phyloP scores from a whole-genome alignment of 2,888 invertebrate genomes.

The Mongoloraphidia duomilia region DNA sequence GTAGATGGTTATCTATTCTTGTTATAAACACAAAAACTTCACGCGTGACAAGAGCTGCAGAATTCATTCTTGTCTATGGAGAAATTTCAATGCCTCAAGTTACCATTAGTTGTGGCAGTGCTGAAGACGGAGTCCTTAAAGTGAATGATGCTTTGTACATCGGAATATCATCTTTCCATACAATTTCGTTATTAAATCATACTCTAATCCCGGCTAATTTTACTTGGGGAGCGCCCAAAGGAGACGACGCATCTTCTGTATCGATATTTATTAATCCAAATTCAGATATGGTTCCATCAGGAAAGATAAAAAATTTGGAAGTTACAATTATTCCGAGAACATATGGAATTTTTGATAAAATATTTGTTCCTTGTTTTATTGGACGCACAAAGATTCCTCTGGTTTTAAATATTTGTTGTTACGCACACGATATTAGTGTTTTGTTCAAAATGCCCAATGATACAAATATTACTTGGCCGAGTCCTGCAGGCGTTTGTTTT shows the following conservation, averaged over 20 bases:
- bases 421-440: background rate
- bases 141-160: background rate
- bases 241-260: background rate
- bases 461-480: too few species aligned
- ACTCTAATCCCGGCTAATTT: background rate
- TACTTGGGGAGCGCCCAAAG: background rate
- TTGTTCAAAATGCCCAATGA: background rate
- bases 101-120: background rate
- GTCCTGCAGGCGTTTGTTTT: too few species aligned
- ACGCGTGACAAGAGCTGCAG: background rate
- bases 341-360: background rate
- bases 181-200: background rate
- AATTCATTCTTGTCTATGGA: slow-evolving; percentile 1
- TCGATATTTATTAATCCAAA: background rate
- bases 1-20: slow-evolving; percentile 1
- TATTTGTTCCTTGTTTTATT: background rate
- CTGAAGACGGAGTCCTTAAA: background rate
- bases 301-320: background rate
- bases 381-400: background rate
- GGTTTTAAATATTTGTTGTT: background rate
- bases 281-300: background rate
- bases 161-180: background rate
- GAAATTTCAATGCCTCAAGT: background rate
- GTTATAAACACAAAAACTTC: background rate
- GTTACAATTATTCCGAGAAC: background rate